Evolutionary conservation across 2,888 invertebrate species (phyloP).

Genomic region (Metopia argyrocephala): DNA sequence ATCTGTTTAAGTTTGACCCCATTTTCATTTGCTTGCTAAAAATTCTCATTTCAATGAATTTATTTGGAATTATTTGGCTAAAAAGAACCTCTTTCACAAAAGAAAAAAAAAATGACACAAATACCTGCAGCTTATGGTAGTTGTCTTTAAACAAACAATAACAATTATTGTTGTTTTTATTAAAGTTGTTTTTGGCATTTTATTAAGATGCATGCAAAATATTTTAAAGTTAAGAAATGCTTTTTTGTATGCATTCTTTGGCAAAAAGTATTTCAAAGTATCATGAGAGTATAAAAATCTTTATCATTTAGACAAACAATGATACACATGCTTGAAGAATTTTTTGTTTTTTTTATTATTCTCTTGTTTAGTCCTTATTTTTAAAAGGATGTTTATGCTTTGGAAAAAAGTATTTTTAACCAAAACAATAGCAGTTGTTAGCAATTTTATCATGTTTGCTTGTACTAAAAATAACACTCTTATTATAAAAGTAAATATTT

Average conservation of each 20-base stretch:
- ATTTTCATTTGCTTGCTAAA: neutral
- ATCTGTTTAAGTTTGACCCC: neutral
- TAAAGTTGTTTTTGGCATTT: neutral
- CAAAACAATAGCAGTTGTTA: neutral
- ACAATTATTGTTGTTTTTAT: neutral
- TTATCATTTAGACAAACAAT: too few species aligned
- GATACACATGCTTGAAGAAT: too few species aligned
- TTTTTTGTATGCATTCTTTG: neutral
- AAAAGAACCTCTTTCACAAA: neutral
- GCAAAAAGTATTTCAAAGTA: neutral
- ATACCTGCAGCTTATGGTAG: neutral
- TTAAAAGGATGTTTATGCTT: too few species aligned
- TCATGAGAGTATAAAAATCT: too few species aligned
- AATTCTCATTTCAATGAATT: neutral
- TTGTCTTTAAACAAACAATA: constrained; percentile 4
- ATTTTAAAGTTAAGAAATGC: neutral
- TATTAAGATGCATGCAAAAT: neutral
- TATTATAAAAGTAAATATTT: neutral
- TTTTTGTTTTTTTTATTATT: too few species aligned
- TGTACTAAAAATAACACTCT: neutral
- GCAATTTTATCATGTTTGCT: neutral
- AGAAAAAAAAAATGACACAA: neutral
- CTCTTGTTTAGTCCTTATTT: too few species aligned
- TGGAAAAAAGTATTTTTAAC: neutral
- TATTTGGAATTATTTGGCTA: neutral